Percentiles rank a stretch among this genome's conserved stretches.
These are phyloP conservation scores for Syndactyla subalaris DNA, from an alignment of 2,797 vertebrate species.

Conservation along the genomic window DNA sequence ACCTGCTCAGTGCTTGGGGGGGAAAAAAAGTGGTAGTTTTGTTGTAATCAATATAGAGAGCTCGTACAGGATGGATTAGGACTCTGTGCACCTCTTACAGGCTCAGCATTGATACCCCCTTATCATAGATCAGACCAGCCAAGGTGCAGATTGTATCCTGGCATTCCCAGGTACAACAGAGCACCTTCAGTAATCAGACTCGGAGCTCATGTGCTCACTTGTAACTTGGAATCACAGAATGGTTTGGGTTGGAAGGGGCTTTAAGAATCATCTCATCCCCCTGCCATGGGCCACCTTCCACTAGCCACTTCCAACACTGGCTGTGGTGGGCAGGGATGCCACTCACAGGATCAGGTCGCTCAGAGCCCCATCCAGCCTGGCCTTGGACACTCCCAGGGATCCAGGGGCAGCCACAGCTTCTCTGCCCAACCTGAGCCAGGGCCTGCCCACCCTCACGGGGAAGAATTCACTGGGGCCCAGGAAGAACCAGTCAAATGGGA, in stretches of 20 bases:
- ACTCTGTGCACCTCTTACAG: not conserved
- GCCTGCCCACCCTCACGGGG: accelerated
- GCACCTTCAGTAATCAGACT: not conserved
- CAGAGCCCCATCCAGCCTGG: not conserved
- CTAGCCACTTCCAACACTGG: no score
- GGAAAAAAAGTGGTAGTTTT: not conserved
- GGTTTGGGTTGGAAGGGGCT: not conserved
- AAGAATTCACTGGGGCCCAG: not conserved
- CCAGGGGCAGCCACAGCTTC: not conserved
- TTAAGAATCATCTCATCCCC: not conserved
- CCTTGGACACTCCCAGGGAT: not conserved
- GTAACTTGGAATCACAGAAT: not conserved
- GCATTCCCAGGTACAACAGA: not conserved
- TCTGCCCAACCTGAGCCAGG: not conserved
- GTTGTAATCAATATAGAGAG: not conserved
- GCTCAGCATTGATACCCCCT: not conserved
- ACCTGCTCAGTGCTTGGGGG: not conserved
- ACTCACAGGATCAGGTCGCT: not conserved
- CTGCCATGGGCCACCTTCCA: not conserved
- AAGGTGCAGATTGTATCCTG: not conserved
- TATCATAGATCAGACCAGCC: not conserved
- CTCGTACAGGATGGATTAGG: accelerated
- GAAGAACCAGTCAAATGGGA: not conserved
- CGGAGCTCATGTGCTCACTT: not conserved
- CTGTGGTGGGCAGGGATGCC: no score